A percentile compares a stretch with the other conserved stretches of the same genome.
Evolutionary conservation across 2,888 invertebrate species (phyloP).

Genomic region (Cheilosia urbana): DNA sequence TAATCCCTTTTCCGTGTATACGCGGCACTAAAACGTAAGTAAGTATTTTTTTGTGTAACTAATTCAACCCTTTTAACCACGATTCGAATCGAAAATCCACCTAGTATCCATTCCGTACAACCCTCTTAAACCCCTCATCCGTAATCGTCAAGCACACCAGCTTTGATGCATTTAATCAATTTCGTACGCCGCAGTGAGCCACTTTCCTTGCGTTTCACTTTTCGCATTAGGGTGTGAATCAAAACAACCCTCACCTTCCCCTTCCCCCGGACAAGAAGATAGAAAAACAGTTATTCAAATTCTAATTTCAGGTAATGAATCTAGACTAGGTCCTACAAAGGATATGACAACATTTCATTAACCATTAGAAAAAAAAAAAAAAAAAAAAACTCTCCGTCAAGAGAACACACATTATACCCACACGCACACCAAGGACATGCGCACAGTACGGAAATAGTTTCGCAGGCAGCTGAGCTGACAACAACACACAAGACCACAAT

Average conservation of each 20-base stretch:
- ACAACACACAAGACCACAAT: conserved; percentile 49
- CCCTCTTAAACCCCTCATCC: not conserved
- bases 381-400: not conserved
- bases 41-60: not conserved
- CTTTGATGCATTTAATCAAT: conserved; percentile 70
- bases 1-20: conserved; percentile 11
- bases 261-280: not conserved
- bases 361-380: conserved; percentile 6
- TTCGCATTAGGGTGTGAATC: conserved; percentile 64
- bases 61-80: conserved; percentile 21
- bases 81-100: conserved; percentile 1
- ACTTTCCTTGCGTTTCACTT: conserved; percentile 36
- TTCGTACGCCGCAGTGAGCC: conserved; percentile 49
- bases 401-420: conserved; percentile 4
- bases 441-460: conserved; percentile 1
- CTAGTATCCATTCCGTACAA: not conserved
- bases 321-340: conserved; percentile 13
- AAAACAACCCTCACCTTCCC: conserved; percentile 63
- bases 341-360: conserved; percentile 48
- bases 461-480: conserved; percentile 69
- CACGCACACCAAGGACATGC: conserved; percentile 38
- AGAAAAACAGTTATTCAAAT: conserved; percentile 46
- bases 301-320: conserved; percentile 49
- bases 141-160: conserved; percentile 59
- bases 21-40: conserved; percentile 2